A percentile compares a stretch with the other conserved stretches of the same genome.
Evolutionary conservation across 2,797 vertebrate species (phyloP).

Genomic region (Coregonus sp.): DNA sequence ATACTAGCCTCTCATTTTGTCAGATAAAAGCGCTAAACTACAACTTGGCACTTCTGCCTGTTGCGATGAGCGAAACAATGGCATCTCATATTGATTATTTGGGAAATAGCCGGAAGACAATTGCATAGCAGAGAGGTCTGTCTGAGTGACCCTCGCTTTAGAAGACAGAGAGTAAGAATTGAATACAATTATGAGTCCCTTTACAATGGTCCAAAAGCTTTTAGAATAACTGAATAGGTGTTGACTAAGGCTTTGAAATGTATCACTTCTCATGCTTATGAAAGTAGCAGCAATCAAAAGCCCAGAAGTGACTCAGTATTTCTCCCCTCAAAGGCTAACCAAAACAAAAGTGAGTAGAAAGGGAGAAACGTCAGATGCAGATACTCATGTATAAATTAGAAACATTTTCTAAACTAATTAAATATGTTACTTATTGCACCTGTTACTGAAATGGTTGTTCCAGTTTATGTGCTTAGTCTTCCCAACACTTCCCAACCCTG

Average conservation of each 20-base stretch:
- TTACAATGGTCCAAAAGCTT: not conserved
- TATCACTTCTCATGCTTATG: constrained; percentile 29
- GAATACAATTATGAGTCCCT: constrained; percentile 12
- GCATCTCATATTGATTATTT: constrained; percentile 29
- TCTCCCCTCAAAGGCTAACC: not conserved
- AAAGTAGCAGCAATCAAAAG: constrained; percentile 5
- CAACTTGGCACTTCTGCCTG: not conserved
- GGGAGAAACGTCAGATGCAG: constrained; percentile 19
- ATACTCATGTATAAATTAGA: not conserved
- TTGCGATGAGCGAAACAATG: constrained; percentile 22
- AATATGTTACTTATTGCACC: too few relatives aligned
- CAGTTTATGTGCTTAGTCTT: too few relatives aligned
- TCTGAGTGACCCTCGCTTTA: constrained; percentile 20
- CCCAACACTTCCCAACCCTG: too few relatives aligned
- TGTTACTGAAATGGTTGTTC: too few relatives aligned
- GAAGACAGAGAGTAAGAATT: constrained; percentile 26
- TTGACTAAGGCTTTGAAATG: not conserved
- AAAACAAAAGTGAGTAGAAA: not conserved
- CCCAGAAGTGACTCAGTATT: constrained; percentile 19
- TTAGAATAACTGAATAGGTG: constrained; percentile 26
- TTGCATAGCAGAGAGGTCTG: constrained; percentile 18
- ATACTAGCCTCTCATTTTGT: constrained; percentile 25
- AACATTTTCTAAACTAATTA: too few relatives aligned
- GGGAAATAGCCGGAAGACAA: constrained; percentile 25
- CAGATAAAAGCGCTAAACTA: constrained; percentile 10